Conservation (phyloP, 2,113 vertebrate genomes). For the Penelope pileata region DNA sequence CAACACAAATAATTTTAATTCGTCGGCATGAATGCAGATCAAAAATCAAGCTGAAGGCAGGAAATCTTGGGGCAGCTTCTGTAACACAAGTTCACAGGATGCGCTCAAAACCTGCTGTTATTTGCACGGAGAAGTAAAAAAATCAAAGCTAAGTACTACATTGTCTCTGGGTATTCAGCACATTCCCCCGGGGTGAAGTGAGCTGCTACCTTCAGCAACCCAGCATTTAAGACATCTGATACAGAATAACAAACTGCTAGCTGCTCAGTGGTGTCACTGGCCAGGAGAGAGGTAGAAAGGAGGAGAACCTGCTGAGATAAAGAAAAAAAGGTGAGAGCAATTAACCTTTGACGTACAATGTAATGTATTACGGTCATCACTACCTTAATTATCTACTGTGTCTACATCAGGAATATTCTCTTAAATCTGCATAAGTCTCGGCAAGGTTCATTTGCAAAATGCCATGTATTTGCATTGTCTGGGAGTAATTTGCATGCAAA, state of each 20-base stretch:
- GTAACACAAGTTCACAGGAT: background rate
- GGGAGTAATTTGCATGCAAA: constrained; percentile 8
- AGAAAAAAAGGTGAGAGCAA: background rate
- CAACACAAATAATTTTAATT: background rate
- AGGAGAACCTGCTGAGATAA: background rate
- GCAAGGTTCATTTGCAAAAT: constrained; percentile 43
- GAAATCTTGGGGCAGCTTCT: background rate
- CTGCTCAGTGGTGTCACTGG: background rate
- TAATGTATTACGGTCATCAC: background rate
- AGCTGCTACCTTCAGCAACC: background rate
- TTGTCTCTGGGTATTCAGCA: background rate
- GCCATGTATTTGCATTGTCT: background rate
- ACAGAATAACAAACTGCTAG: background rate
- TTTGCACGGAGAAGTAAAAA: background rate
- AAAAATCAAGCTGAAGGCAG: background rate
- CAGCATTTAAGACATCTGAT: background rate
- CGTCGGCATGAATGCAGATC: background rate
- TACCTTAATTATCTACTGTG: background rate
- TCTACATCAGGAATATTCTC: background rate
- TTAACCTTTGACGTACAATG: constrained; percentile 30
- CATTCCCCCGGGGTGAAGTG: background rate
- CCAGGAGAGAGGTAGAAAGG: background rate
- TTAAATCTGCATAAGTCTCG: background rate
- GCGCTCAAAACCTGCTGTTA: background rate
- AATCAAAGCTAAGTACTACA: background rate